These are phyloP conservation scores for Sandelia bainsii DNA, from an alignment of 2,797 vertebrate species.

Conservation along the genomic window DNA sequence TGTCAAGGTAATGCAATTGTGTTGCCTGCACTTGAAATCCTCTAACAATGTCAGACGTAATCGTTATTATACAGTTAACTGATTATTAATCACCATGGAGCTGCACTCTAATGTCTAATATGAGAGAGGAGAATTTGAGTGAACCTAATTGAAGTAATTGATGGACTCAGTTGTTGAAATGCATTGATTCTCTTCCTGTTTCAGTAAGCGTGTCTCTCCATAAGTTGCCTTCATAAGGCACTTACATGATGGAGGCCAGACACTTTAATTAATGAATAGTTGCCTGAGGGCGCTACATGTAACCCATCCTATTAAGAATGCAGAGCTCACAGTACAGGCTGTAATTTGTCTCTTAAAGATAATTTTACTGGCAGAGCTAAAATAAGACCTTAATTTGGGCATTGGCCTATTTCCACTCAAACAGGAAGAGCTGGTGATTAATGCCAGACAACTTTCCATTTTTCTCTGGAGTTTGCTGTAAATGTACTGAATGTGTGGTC, in stretches of 20 bases:
- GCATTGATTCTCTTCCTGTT: conserved; percentile 38
- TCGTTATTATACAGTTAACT: background rate
- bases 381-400: conserved; percentile 66
- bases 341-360: conserved; percentile 77
- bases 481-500: background rate
- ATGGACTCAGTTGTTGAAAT: conserved; percentile 52
- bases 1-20: background rate
- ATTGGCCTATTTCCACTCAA: conserved; percentile 63
- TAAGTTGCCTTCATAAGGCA: conserved; percentile 56
- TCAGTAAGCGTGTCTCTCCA: conserved; percentile 40
- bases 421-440: conserved; percentile 37
- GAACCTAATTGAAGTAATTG: conserved; percentile 54
- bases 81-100: background rate
- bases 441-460: conserved; percentile 27
- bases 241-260: conserved; percentile 59
- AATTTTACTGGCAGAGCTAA: conserved; percentile 61
- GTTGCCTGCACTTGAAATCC: background rate
- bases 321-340: conserved; percentile 60
- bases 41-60: background rate
- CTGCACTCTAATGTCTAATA: conserved; percentile 17
- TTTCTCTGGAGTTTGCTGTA: conserved; percentile 11
- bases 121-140: conserved; percentile 24
- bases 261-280: conserved; percentile 64
- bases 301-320: conserved; percentile 73
- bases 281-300: conserved; percentile 57